Conservation (phyloP, 2,888 invertebrate species). For the Seladonia tumulorum region DNA sequence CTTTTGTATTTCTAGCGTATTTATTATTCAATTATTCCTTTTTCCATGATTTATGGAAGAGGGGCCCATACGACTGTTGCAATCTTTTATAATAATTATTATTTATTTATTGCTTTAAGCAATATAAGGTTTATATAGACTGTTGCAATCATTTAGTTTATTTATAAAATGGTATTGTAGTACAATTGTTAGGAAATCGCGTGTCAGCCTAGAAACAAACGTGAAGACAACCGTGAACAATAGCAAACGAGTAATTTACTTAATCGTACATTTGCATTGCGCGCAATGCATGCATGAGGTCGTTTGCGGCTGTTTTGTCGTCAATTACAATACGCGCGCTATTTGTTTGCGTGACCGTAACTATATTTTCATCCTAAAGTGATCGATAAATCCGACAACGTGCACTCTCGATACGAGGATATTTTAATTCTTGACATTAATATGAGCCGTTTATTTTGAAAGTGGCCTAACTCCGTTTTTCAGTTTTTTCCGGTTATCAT, state of each 20-base stretch:
- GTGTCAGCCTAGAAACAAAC: slow-evolving; percentile 26
- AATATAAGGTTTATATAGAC: too few relatives aligned
- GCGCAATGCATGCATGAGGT: slow-evolving; percentile 34
- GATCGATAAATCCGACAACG: slow-evolving; percentile 28
- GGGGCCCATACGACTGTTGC: too few relatives aligned
- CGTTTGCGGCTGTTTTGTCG: slow-evolving; percentile 43
- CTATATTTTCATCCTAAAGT: slow-evolving; percentile 37
- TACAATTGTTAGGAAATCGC: background rate
- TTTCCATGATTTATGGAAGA: too few relatives aligned
- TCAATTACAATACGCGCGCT: slow-evolving; percentile 24
- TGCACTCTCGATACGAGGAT: background rate
- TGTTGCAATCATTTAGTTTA: too few relatives aligned
- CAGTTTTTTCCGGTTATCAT: too few relatives aligned
- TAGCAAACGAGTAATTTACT: slow-evolving; percentile 44
- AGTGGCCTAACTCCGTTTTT: too few relatives aligned
- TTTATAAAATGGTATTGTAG: background rate
- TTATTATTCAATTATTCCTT: too few relatives aligned
- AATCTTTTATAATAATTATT: too few relatives aligned
- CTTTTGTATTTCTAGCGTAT: too few relatives aligned
- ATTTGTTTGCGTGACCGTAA: slow-evolving; percentile 37
- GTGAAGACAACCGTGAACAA: slow-evolving; percentile 6
- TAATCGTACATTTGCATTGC: slow-evolving; percentile 52
- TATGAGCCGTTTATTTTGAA: too few relatives aligned
- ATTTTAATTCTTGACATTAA: slow-evolving; percentile 4
- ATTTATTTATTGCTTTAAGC: too few relatives aligned